phyloP scores from a whole-genome alignment of 2,888 invertebrate species.

The Himalopsyche tibetana region DNA sequence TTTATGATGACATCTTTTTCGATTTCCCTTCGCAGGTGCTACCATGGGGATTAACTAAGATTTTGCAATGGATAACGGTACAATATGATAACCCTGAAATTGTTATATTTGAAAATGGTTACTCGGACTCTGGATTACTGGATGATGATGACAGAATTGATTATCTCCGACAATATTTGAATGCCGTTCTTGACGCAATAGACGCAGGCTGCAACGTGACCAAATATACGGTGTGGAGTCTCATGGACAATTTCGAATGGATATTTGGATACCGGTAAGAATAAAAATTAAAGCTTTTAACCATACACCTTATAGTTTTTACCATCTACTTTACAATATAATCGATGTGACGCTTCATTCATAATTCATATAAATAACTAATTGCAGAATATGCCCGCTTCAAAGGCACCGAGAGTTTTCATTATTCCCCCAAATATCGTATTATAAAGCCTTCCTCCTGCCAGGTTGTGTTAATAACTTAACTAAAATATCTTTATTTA shows the following conservation, averaged over 20 bases:
- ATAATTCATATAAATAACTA: too few relatives aligned
- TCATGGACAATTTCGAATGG: constrained; percentile 92
- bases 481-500: too few relatives aligned
- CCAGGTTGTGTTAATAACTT: too few relatives aligned
- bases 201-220: constrained; percentile 78
- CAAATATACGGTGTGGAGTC: constrained; percentile 86
- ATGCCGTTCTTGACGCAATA: constrained; percentile 73
- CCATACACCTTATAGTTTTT: too few relatives aligned
- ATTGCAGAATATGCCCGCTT: too few relatives aligned
- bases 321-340: too few relatives aligned
- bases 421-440: too few relatives aligned
- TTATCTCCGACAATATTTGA: constrained; percentile 76
- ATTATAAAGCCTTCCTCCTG: too few relatives aligned
- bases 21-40: constrained; percentile 75
- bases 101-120: constrained; percentile 80
- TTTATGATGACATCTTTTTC: too few relatives aligned
- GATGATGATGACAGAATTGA: constrained; percentile 75
- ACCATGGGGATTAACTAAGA: constrained; percentile 81
- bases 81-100: constrained; percentile 79
- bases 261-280: constrained; percentile 81
- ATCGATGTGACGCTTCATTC: too few relatives aligned
- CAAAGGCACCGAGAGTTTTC: too few relatives aligned
- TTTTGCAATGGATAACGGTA: constrained; percentile 79
- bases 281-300: not conserved
- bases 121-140: constrained; percentile 73